Evolutionary conservation across 2,797 vertebrate genomes (phyloP), one percentile per base, ranked within the genome.

Genomic region (Bucorvus abyssinicus): DNA sequence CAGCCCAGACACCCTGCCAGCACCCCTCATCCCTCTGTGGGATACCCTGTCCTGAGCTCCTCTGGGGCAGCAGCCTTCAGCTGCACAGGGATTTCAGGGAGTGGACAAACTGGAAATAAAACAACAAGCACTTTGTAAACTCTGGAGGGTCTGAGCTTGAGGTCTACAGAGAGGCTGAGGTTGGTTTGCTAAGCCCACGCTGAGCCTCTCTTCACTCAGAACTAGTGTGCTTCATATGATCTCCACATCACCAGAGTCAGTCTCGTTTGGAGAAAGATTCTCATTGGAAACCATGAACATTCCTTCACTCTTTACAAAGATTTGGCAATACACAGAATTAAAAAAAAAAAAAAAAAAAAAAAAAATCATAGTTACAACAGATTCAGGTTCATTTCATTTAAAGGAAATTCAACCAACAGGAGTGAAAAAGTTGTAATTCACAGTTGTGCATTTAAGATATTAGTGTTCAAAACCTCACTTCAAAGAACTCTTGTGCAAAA

Each of bases 351-450:
- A 84, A 92, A 94, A 96, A 96, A 94, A 96, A 60, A 76, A 70
- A 14, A 12, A 81, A 95, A 93, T 96, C 93, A 85, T 94, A 93
- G 84, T 95, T 95, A 96, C 94, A 95, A 95, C 85, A 96, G 91
- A 95, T 90, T 87, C 84, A 69, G 96, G 92, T 94, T 97, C 91
- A 88, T 93, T 94, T 89, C 69, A 10, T 95, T 94, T 87, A 96
- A 96, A 97, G 84, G 91, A 94, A 87, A 93, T 95, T 96, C 87
- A 96, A 95, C 89, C 94, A 95, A 95, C 71, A 95, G 93, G 88
- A 97, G 96, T 96, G 90, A 96, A 97, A 91, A 96, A 97, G 96
- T 90, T 93, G 92, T 95, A 91, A 96, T 97, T 97, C 97, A 97
- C 93, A 97, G 96, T 96, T 96, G 91, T 94, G 94, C 89, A 95